Evolutionary conservation across 2,888 invertebrate genomes (phyloP), one percentile per base, ranked within the genome.

Genomic region (Nematopogon swammerdamellus): DNA sequence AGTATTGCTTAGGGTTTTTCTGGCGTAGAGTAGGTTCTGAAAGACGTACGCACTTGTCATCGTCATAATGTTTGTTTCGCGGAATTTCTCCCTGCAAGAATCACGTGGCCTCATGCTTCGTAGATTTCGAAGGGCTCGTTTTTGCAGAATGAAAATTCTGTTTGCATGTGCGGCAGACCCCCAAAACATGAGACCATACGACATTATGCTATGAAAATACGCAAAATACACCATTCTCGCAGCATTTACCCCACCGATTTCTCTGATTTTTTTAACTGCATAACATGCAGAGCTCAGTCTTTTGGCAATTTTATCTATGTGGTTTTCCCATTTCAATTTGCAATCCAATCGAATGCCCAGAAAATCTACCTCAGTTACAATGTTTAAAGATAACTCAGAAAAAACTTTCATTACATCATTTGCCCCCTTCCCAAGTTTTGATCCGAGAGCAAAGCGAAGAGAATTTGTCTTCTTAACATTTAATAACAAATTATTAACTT

Each of bases 191-290:
- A 49, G 29, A 30, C 49, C 45, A 45, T 49, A 49, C 14, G 49
- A 45, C 49, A 45, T 46, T 29, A 49, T n/a, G 45, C 49, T 49
- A n/a, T 49, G 49, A 45, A 49, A 45, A 25, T 49, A 45, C 6
- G 18, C 30, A 45, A 45, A 49, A 30, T 30, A 49, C 11, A 36
- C 14, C 11, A 14, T 36, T 17, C 47, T 29, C 16, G 47, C 47
- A 17, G 47, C n/a, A 2, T 29, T 10, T 17, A n/a, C 5, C 17
- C 25, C 36, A 6, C 25, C 5, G 16, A 47, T 11, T n/a, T 16
- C 14, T 18, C 30, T 20, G 5, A 47, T 47, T 18, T 25, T 47
- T 30, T 47, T 47, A 4, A 25, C 18, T 5, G 47, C 47, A n/a
- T 47, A 47, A 18, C 25, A 20, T 18, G 47, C 47, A 17, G 47